Evolutionary conservation across 2,797 vertebrate genomes (phyloP).

Genomic region (Lepilemur septentrionalis): DNA sequence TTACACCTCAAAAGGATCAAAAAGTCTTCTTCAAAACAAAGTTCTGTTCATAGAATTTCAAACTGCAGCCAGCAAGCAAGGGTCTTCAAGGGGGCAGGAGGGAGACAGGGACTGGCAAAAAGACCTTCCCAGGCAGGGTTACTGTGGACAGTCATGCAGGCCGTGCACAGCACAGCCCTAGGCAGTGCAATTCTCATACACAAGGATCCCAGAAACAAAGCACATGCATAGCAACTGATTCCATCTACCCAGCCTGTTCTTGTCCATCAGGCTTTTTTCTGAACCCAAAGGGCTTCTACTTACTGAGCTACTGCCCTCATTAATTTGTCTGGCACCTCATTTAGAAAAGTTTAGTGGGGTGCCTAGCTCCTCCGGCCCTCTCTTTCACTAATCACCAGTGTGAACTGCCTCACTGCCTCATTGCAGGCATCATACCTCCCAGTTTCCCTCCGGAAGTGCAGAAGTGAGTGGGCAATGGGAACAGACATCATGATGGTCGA

Average conservation of each 20-base stretch:
- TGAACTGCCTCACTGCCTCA: neutral
- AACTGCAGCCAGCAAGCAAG: neutral
- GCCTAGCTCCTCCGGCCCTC: neutral
- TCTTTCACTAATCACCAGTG: neutral
- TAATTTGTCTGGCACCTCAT: neutral
- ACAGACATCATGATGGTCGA: fast-evolving
- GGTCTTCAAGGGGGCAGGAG: neutral
- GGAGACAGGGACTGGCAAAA: neutral
- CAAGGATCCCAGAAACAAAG: neutral
- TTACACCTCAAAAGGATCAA: neutral
- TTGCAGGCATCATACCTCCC: neutral
- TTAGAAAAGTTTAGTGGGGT: neutral
- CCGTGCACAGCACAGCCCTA: neutral
- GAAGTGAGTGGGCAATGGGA: neutral
- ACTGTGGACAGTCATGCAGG: neutral
- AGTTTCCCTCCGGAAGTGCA: neutral
- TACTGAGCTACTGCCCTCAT: neutral
- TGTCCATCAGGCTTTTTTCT: neutral
- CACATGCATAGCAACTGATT: neutral
- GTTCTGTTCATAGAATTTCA: neutral
- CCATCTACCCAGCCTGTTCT: neutral
- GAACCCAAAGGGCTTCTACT: neutral
- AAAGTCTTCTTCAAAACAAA: neutral
- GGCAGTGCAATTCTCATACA: neutral
- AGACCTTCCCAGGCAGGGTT: neutral